A percentile compares a stretch with the other conserved stretches of the same genome.
Evolutionary conservation across 2,888 invertebrate genomes (phyloP).

Genomic region (Aleiodes alternator): DNA sequence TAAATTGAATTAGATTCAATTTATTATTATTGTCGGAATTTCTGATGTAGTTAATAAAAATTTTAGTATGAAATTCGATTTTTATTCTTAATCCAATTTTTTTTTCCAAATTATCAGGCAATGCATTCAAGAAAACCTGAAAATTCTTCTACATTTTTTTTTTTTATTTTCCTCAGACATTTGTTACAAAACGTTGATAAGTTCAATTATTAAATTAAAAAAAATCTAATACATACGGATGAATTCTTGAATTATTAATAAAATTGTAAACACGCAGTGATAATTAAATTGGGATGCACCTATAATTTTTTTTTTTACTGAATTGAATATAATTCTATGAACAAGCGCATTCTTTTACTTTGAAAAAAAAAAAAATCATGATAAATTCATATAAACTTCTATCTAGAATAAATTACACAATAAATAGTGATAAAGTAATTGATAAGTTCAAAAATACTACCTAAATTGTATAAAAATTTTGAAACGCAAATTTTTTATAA

Average conservation of each 20-base stretch:
- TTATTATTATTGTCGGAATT: slow-evolving; percentile 54
- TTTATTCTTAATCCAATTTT: not conserved
- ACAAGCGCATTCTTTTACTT: slow-evolving; percentile 45
- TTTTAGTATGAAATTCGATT: slow-evolving; percentile 47
- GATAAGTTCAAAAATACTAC: slow-evolving; percentile 69
- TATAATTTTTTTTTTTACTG: slow-evolving; percentile 4
- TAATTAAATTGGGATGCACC: slow-evolving; percentile 19
- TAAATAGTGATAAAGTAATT: slow-evolving; percentile 69
- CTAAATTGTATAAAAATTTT: slow-evolving; percentile 71
- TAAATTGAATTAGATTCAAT: slow-evolving; percentile 51
- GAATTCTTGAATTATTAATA: slow-evolving; percentile 47
- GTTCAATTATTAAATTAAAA: slow-evolving; percentile 25
- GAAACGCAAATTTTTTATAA: slow-evolving; percentile 47
- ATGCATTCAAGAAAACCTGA: not conserved
- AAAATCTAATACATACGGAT: slow-evolving; percentile 50
- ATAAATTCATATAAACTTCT: slow-evolving; percentile 60
- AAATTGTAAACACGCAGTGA: too few species aligned
- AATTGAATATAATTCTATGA: slow-evolving; percentile 23
- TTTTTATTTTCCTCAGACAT: slow-evolving; percentile 68
- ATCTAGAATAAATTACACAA: slow-evolving; percentile 74
- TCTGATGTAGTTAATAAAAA: slow-evolving; percentile 53
- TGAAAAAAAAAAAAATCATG: slow-evolving; percentile 50
- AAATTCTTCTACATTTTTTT: slow-evolving; percentile 14
- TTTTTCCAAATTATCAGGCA: too few species aligned
- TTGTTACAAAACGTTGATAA: slow-evolving; percentile 67